These are phyloP conservation scores for Ellobium chinense DNA, from an alignment of 2,888 invertebrate species.

Conservation along the genomic window DNA sequence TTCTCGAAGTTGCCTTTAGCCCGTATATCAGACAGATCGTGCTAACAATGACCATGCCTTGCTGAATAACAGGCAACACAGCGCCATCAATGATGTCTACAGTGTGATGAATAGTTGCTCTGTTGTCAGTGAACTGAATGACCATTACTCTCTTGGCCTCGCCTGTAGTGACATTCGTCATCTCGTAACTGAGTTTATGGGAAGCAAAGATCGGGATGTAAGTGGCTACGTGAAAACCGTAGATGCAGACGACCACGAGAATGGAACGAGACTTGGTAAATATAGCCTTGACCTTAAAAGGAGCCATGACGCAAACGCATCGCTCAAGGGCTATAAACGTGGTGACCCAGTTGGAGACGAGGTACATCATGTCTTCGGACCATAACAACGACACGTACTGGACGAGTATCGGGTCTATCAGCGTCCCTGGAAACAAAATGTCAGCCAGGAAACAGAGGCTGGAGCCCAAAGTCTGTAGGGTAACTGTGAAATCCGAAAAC, in stretches of 20 bases:
- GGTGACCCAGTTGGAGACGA: constrained; percentile 31
- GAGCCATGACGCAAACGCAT: constrained; percentile 22
- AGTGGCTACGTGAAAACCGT: constrained; percentile 1
- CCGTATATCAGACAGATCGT: constrained; percentile 17
- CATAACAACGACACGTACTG: neutral
- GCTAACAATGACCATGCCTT: constrained; percentile 9
- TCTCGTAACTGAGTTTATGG: neutral
- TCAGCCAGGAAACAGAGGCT: neutral
- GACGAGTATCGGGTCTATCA: neutral
- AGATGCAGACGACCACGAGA: neutral
- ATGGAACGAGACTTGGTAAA: constrained; percentile 6
- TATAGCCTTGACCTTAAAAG: constrained; percentile 14
- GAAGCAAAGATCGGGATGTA: constrained; percentile 6
- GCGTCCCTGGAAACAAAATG: neutral
- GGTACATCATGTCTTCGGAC: constrained; percentile 10
- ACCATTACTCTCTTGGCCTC: neutral
- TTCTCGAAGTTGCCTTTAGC: neutral
- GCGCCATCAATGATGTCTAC: constrained; percentile 17
- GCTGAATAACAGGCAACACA: constrained; percentile 9
- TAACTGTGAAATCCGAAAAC: constrained; percentile 3
- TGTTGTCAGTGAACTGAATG: neutral
- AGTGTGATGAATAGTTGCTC: neutral
- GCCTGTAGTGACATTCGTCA: no score
- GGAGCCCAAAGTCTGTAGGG: neutral
- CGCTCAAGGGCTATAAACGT: constrained; percentile 22